Evolutionary conservation across 2,888 invertebrate species (phyloP).

Genomic region (Eupithecia insigniata): DNA sequence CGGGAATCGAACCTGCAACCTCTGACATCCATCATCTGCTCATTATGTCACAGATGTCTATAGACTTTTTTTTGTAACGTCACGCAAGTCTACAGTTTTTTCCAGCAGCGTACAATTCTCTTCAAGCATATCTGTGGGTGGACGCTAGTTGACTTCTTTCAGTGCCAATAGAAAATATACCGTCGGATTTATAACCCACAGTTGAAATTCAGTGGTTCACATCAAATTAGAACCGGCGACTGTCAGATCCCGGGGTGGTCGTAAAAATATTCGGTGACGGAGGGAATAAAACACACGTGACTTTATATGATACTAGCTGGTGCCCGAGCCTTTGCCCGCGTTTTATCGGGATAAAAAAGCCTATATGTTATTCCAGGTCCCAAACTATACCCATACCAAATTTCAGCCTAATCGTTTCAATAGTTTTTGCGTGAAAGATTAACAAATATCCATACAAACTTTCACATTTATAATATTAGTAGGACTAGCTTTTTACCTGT

Average conservation of each 20-base stretch:
- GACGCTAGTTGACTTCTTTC: not conserved
- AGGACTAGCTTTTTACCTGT: not conserved
- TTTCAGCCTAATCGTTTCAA: too few species aligned
- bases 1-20: too few species aligned
- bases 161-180: constrained; percentile 28
- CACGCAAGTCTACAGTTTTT: not conserved
- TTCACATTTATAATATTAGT: too few species aligned
- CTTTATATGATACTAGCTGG: not conserved
- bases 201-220: constrained; percentile 49
- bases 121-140: not conserved
- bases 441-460: too few species aligned
- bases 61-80: not conserved
- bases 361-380: too few species aligned
- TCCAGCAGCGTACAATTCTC: not conserved
- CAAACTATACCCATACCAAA: too few species aligned
- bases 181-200: constrained; percentile 46
- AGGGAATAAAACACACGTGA: constrained; percentile 12
- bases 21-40: too few species aligned
- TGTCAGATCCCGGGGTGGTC: constrained; percentile 48
- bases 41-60: too few species aligned
- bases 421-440: too few species aligned
- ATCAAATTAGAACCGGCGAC: constrained; percentile 50
- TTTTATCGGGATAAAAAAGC: too few species aligned
- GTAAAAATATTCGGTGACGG: constrained; percentile 44
- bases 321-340: too few species aligned